Base-by-base conservation (phyloP, 2,113 vertebrate species). In the Columbina picui region DNA sequence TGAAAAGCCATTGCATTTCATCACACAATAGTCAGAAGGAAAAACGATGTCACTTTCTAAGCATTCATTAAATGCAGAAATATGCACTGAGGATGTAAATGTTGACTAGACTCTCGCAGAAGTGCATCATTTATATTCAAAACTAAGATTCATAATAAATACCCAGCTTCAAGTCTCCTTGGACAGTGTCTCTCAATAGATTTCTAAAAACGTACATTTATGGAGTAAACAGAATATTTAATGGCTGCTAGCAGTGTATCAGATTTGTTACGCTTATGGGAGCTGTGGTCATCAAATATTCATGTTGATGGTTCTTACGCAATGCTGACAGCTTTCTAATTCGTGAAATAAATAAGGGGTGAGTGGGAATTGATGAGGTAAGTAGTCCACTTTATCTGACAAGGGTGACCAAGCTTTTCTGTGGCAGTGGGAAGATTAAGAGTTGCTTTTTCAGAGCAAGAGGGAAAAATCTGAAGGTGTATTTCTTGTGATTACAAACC, bases 201-300 rank as follows among this genome's bases (percentile, higher is more conserved):
- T 94, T 93, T 92, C 91, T 92, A 70, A 91, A 96, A 96, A 82
- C 14, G 86, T 81, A 90, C 93, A 81, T 92, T 97, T 94, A 95
- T 64, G 75, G 81, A 95, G 91, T 96, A 97, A 97, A 97, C 93
- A 93, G 96, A 97, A 95, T 93, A 77, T 93, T 93, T 93, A 96
- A 96, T 95, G 64, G 78, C 82, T 97, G 91, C 86, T 87, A 91
- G 93, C 90, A 71, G 64, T 68, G 29, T 63, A 84, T 95, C 92
- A 93, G 92, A 69, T 96, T 96, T 95, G 92, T 96, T 96, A 84
- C 80, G 93, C 94, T 93, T 96, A 91, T 84, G 93, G 84, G 78
- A 96, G 78, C 64, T 89, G 67, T 84, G 84, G 88, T 86, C 92
- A 97, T 97, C 94, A 97, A 97, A 96, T 96, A 97, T 97, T 95